phyloP scores from a whole-genome alignment of 1,140 invertebrate species.

The Brachionus sp. region DNA sequence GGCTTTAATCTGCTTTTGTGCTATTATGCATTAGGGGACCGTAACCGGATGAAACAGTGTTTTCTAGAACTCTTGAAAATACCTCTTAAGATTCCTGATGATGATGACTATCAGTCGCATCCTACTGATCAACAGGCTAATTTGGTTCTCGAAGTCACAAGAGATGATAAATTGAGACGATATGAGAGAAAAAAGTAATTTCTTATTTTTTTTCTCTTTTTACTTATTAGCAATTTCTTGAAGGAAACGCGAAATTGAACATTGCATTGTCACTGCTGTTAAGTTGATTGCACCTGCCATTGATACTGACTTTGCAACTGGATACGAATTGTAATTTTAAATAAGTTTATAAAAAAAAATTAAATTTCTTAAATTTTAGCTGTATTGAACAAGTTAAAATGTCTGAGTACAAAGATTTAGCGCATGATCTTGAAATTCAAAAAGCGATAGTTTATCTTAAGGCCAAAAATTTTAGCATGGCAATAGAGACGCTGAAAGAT shows the following conservation, averaged over 20 bases:
- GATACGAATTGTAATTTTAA: constrained; percentile 63
- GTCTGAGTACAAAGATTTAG: constrained; percentile 72
- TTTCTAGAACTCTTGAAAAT: constrained; percentile 86
- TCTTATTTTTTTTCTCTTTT: background rate
- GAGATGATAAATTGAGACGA: constrained; percentile 72
- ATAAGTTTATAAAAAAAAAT: background rate
- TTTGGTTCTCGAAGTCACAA: constrained; percentile 72
- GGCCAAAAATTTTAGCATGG: constrained; percentile 50
- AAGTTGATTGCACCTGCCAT: constrained; percentile 85
- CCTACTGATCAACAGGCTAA: constrained; percentile 67
- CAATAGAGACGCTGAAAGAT: constrained; percentile 79
- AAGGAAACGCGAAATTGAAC: constrained; percentile 72
- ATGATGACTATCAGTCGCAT: constrained; percentile 69
- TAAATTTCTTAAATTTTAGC: constrained; percentile 49
- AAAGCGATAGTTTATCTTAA: constrained; percentile 80
- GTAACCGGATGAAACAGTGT: constrained; percentile 85
- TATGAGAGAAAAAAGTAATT: constrained; percentile 69
- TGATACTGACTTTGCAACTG: constrained; percentile 71
- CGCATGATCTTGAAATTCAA: constrained; percentile 85
- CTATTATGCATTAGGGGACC: constrained; percentile 85
- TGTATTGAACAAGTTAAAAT: constrained; percentile 68
- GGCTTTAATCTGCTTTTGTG: constrained; percentile 87
- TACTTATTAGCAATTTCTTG: background rate
- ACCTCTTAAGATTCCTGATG: constrained; percentile 75
- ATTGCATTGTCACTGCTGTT: constrained; percentile 79